These are phyloP conservation scores for Pseudomugil gertrudae DNA, from an alignment of 2,797 vertebrate species.

Conservation along the genomic window DNA sequence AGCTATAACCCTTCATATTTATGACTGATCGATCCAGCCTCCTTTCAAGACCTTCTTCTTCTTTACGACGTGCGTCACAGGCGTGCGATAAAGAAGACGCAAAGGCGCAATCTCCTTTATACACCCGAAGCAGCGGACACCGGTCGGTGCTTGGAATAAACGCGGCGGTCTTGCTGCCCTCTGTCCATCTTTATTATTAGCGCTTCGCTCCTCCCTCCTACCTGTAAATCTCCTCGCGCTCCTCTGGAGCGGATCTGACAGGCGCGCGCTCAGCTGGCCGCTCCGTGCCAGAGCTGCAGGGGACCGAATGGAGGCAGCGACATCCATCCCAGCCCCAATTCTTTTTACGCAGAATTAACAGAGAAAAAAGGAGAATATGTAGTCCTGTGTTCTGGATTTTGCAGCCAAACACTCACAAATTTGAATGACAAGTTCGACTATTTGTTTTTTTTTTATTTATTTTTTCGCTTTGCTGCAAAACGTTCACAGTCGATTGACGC, in stretches of 20 bases:
- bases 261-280: conserved; percentile 74
- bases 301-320: conserved; percentile 70
- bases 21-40: conserved; percentile 31
- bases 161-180: conserved; percentile 47
- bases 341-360: conserved; percentile 59
- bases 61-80: conserved; percentile 65
- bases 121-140: conserved; percentile 28
- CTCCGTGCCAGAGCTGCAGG: conserved; percentile 67
- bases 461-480: conserved; percentile 12
- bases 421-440: neutral
- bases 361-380: conserved; percentile 40
- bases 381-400: conserved; percentile 29
- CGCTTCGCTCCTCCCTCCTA: conserved; percentile 79
- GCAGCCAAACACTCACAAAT: conserved; percentile 16
- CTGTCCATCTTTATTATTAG: conserved; percentile 76
- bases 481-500: conserved; percentile 55
- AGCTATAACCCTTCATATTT: conserved; percentile 5
- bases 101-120: conserved; percentile 37
- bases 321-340: conserved; percentile 56
- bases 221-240: conserved; percentile 80
- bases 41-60: conserved; percentile 19
- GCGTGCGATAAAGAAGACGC: conserved; percentile 56
- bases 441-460: neutral
- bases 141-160: conserved; percentile 36
- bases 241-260: conserved; percentile 75